Percentiles rank a stretch among this genome's conserved stretches.
Evolutionary conservation across 2,888 invertebrate genomes (phyloP).

Genomic region (Orthonevra nobilis): DNA sequence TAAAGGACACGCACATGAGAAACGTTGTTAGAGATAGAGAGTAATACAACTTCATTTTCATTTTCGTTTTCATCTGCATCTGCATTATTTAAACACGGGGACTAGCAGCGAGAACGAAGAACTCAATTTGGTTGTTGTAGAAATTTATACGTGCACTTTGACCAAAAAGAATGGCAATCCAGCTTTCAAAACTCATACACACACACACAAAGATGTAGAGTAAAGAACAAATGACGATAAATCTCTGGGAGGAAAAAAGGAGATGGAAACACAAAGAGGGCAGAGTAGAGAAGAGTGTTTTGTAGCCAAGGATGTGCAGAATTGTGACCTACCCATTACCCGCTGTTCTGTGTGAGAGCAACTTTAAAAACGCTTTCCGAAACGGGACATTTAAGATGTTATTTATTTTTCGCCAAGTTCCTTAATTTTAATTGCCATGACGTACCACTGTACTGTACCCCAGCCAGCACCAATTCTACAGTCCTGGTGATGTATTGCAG

Average conservation of each 20-base stretch:
- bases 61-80: slow-evolving; percentile 56
- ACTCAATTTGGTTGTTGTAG: slow-evolving; percentile 52
- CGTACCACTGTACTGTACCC: not conserved
- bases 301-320: not conserved
- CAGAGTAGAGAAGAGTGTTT: slow-evolving; percentile 11
- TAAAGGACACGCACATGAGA: slow-evolving; percentile 10
- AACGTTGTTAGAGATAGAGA: slow-evolving; percentile 25
- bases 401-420: slow-evolving; percentile 64
- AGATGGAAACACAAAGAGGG: slow-evolving; percentile 15
- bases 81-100: slow-evolving; percentile 55
- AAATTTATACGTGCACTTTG: slow-evolving; percentile 67
- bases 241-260: slow-evolving; percentile 31
- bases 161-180: slow-evolving; percentile 53
- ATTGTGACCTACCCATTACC: slow-evolving; percentile 1
- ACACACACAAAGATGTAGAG: slow-evolving; percentile 15
- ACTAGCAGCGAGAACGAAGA: not conserved
- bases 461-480: not conserved
- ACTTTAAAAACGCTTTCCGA: slow-evolving; percentile 54
- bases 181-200: slow-evolving; percentile 34
- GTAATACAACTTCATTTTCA: slow-evolving; percentile 64
- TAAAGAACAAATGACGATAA: slow-evolving; percentile 60
- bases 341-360: slow-evolving; percentile 20
- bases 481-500: slow-evolving; percentile 57
- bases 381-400: slow-evolving; percentile 67
- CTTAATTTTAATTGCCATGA: slow-evolving; percentile 68